Conservation (phyloP, 2,888 invertebrate species). For the Proisotoma minuta region DNA sequence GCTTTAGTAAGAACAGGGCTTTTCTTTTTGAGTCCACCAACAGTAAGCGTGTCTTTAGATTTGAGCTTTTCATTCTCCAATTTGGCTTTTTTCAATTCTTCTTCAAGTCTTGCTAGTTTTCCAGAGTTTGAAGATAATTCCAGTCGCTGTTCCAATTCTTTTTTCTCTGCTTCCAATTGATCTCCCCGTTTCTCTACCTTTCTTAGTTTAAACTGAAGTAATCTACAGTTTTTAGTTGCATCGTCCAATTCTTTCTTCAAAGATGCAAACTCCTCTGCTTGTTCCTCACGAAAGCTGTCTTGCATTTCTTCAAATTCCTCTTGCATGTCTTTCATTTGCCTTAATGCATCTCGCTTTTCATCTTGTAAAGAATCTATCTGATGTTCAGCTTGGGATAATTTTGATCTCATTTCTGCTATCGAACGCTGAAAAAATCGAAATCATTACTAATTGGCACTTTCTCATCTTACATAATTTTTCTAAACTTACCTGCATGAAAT, state of each 20-base stretch:
- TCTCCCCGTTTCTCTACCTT: conserved; percentile 89
- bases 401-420: conserved; percentile 71
- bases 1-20: conserved; percentile 44
- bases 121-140: conserved; percentile 55
- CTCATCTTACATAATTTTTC: neutral
- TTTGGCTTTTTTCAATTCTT: conserved; percentile 74
- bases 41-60: conserved; percentile 27
- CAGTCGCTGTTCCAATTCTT: conserved; percentile 56
- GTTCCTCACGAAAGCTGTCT: conserved; percentile 93
- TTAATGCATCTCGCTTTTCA: conserved; percentile 90
- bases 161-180: conserved; percentile 79
- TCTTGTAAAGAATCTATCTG: conserved; percentile 91
- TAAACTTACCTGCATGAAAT: conserved; percentile 45
- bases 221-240: conserved; percentile 95
- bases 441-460: conserved; percentile 8
- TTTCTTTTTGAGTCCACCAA: conserved; percentile 40
- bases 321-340: conserved; percentile 86
- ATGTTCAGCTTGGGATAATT: conserved; percentile 82
- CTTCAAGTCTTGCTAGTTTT: conserved; percentile 74
- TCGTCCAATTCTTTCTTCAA: conserved; percentile 92
- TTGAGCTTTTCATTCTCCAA: conserved; percentile 63
- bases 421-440: conserved; percentile 53
- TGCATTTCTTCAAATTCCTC: conserved; percentile 99
- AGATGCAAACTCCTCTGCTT: conserved; percentile 91
- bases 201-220: conserved; percentile 93